Conservation (phyloP, 2,797 vertebrate species). For the Sebastes oblongus region DNA sequence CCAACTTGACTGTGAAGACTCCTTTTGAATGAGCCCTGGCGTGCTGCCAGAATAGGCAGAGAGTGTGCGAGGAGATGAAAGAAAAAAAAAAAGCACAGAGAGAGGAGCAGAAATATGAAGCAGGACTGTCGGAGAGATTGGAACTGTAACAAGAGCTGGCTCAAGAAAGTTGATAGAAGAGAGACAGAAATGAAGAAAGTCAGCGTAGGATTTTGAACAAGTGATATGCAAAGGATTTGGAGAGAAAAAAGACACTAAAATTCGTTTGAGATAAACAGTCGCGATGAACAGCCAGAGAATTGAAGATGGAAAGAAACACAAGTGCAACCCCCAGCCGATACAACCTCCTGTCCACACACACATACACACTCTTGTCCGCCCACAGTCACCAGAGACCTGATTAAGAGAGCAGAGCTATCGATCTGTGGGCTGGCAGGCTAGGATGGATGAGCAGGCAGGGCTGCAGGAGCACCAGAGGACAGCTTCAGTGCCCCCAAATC, state of each 20-base stretch:
- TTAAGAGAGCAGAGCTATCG: slow-evolving; percentile 85
- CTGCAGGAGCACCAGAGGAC: slow-evolving; percentile 76
- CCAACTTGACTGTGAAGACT: slow-evolving; percentile 52
- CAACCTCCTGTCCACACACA: slow-evolving; percentile 53
- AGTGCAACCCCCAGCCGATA: slow-evolving; percentile 54
- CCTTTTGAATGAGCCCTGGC: slow-evolving; percentile 56
- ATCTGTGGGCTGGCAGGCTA: slow-evolving; percentile 80
- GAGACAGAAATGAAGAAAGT: slow-evolving; percentile 30
- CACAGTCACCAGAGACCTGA: slow-evolving; percentile 86
- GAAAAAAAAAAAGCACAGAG: not conserved
- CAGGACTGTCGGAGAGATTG: slow-evolving; percentile 37
- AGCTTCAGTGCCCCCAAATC: slow-evolving; percentile 63
- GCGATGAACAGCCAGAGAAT: slow-evolving; percentile 54
- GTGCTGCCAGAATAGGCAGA: slow-evolving; percentile 42
- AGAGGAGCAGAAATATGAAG: slow-evolving; percentile 26
- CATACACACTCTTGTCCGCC: slow-evolving; percentile 51
- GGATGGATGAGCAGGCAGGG: slow-evolving; percentile 83
- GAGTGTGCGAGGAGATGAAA: slow-evolving; percentile 29
- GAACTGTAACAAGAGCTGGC: slow-evolving; percentile 36
- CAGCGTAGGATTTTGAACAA: not conserved
- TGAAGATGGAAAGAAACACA: slow-evolving; percentile 65
- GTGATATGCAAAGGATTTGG: slow-evolving; percentile 3
- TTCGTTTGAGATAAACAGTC: slow-evolving; percentile 60
- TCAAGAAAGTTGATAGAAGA: slow-evolving; percentile 25
- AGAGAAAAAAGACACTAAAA: slow-evolving; percentile 17